Percentiles rank a stretch among this genome's conserved stretches.
These are phyloP conservation scores for Brachynemurus nebulosus DNA, from an alignment of 2,888 invertebrate genomes.

Conservation along the genomic window DNA sequence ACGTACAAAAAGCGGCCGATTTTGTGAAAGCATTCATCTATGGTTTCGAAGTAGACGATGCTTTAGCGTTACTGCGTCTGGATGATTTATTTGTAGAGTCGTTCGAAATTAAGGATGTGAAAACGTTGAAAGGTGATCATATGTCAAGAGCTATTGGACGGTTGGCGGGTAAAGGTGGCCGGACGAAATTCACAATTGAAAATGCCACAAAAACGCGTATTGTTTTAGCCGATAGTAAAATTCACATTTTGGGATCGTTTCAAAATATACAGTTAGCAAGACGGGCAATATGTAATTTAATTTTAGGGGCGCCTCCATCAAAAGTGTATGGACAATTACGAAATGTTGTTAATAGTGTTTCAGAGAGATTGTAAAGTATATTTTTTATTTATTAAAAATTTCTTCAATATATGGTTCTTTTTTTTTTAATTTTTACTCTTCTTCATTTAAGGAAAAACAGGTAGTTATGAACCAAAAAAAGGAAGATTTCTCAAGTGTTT, in stretches of 20 bases:
- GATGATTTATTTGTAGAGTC: conserved; percentile 96
- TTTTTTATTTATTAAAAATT: neutral
- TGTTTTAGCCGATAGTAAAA: conserved; percentile 89
- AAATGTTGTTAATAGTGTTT: conserved; percentile 68
- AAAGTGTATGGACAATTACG: conserved; percentile 95
- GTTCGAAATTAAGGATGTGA: conserved; percentile 94
- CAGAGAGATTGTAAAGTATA: conserved; percentile 58
- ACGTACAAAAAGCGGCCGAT: conserved; percentile 94
- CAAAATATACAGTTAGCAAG: conserved; percentile 93
- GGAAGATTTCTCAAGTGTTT: too few species aligned
- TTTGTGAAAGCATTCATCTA: conserved; percentile 93
- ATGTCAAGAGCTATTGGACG: conserved; percentile 92
- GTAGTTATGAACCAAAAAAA: too few species aligned
- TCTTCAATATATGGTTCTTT: neutral
- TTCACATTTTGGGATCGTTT: conserved; percentile 94
- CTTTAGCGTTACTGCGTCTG: conserved; percentile 80
- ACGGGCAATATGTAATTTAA: conserved; percentile 89
- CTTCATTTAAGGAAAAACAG: too few species aligned
- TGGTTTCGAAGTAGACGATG: conserved; percentile 96
- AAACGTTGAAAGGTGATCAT: conserved; percentile 90
- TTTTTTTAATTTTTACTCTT: neutral
- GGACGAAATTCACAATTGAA: conserved; percentile 97
- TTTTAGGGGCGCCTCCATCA: conserved; percentile 91
- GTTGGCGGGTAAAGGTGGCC: conserved; percentile 91
- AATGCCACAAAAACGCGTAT: conserved; percentile 98